Base-by-base conservation (phyloP, 1,140 invertebrate genomes). In the Drosophila ogumai region DNA sequence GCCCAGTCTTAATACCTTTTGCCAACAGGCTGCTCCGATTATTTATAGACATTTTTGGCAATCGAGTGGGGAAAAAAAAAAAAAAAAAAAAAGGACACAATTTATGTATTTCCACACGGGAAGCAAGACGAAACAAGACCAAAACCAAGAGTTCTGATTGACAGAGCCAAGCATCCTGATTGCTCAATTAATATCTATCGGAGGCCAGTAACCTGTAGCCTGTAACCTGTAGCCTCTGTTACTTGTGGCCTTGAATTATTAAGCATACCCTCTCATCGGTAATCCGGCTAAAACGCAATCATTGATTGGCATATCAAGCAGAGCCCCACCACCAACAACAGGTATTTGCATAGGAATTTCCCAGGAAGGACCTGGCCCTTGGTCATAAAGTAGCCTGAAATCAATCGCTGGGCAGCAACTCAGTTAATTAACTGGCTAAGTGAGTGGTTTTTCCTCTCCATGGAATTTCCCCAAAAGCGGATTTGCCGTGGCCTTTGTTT, bases 401-500 rank as follows among this genome's bases (percentile, higher is more conserved):
- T 72, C 68, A 72, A 72, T 72, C 54, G 69, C 54, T 10, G 44
- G n/a, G 6, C 28, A 50, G 49, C 22, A 47, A 40, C 50, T 28
- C 50, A 56, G 66, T 56, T 73, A 73, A 73, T 73, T 73, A 73
- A 73, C 69, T 72, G 54, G 38, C 69, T 73, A 73, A 73, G 67
- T 73, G 22, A 73, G 68, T 75, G 58, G 44, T 47, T 79, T 49
- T 69, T 40, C 54, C 49, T 50, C 49, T 59, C 22, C 25, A 28
- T n/a, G 28, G 43, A 22, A 38, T 55, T 65, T 44, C 41, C 72
- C 50, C 34, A 28, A 19, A 28, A 32, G 66, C 66, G 34, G 15
- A 49, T 31, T 54, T 13, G 13, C 31, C 34, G 59, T 40, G n/a
- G 36, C 43, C 36, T 65, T 71, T 76, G 47, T 58, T 41, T 43